phyloP scores from a whole-genome alignment of 2,888 invertebrate species.

The Diploptera punctata region DNA sequence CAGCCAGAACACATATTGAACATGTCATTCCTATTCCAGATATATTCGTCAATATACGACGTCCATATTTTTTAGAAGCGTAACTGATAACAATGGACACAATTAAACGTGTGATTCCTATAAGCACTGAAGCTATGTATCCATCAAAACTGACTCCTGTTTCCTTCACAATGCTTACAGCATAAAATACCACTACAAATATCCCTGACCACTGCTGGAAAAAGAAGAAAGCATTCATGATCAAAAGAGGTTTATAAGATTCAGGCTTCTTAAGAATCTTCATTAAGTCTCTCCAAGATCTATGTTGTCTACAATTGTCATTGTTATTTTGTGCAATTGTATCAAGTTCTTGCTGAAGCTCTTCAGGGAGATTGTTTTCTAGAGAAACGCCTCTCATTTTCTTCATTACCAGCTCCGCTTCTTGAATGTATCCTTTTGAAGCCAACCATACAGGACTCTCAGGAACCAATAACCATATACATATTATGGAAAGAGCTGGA shows the following conservation, averaged over 20 bases:
- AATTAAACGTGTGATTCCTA: slow-evolving; percentile 58
- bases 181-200: slow-evolving; percentile 64
- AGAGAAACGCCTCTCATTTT: not conserved
- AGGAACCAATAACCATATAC: not conserved
- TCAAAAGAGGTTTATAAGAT: slow-evolving; percentile 57
- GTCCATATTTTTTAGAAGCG: slow-evolving; percentile 62
- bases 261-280: slow-evolving; percentile 47
- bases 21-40: slow-evolving; percentile 64
- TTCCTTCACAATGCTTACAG: slow-evolving; percentile 58
- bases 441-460: not conserved
- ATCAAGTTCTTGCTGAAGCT: not conserved
- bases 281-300: not conserved
- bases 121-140: slow-evolving; percentile 59
- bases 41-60: slow-evolving; percentile 62
- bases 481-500: not conserved
- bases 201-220: slow-evolving; percentile 66
- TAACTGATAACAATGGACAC: slow-evolving; percentile 56
- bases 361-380: not conserved
- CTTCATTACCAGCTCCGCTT: not conserved
- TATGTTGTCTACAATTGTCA: not conserved
- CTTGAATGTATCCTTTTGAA: not conserved
- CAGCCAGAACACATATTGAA: slow-evolving; percentile 59
- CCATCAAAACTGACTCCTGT: slow-evolving; percentile 58
- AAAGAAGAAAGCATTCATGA: slow-evolving; percentile 60
- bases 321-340: not conserved